Percentiles rank a stretch among this genome's conserved stretches.
These are phyloP conservation scores for Sebastes dallii DNA, from an alignment of 2,797 vertebrate species.

Conservation along the genomic window DNA sequence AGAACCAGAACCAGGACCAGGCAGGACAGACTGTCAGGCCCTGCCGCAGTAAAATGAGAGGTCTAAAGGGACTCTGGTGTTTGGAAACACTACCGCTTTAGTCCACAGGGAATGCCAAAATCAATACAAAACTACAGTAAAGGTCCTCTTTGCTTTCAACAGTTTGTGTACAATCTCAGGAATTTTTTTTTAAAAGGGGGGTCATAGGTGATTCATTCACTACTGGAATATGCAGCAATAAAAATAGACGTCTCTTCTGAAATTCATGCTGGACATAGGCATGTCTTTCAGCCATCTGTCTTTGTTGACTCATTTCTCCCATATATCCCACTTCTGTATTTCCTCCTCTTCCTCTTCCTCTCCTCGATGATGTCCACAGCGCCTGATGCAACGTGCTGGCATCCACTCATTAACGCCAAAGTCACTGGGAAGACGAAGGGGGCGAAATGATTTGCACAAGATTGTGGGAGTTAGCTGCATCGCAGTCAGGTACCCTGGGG, in stretches of 20 bases:
- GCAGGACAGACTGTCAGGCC: background rate
- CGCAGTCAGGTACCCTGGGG: conserved; percentile 48
- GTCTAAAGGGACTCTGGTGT: background rate
- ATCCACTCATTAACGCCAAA: conserved; percentile 51
- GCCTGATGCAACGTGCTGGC: conserved; percentile 42
- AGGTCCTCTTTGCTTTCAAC: background rate
- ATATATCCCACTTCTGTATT: conserved; percentile 18
- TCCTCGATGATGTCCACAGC: conserved; percentile 31
- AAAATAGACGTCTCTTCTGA: conserved; percentile 27
- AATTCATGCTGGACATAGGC: conserved; percentile 35
- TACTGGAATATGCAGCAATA: conserved; percentile 3
- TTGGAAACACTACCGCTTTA: background rate
- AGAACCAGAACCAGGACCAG: background rate
- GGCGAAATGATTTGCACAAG: conserved; percentile 61
- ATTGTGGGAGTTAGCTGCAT: conserved; percentile 46
- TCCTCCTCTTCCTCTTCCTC: conserved; percentile 6
- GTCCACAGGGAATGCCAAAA: background rate
- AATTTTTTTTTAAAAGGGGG: background rate
- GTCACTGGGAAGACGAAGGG: conserved; percentile 50
- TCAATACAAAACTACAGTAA: background rate
- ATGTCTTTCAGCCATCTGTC: conserved; percentile 52
- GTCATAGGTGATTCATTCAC: conserved; percentile 36
- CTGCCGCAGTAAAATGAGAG: background rate
- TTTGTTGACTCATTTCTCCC: conserved; percentile 41
- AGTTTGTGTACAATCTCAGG: conserved; percentile 23